These are phyloP conservation scores for Oplegnathus fasciatus DNA, from an alignment of 2,113 vertebrate species.

Conservation along the genomic window DNA sequence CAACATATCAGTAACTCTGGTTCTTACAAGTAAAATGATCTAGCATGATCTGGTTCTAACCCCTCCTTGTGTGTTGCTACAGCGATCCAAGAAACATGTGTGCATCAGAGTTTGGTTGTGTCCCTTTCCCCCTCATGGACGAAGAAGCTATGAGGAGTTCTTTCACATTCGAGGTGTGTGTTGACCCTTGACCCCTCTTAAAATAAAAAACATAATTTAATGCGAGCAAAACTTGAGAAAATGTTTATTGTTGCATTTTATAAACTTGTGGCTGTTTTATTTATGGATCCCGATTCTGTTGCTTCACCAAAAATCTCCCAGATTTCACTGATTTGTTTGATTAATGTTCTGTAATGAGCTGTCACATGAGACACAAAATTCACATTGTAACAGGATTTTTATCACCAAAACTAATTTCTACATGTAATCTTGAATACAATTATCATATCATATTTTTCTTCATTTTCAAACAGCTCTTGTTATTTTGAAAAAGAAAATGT, in stretches of 20 bases:
- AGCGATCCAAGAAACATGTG: not conserved
- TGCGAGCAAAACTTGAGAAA: not conserved
- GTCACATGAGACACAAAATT: not conserved
- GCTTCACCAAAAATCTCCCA: not conserved
- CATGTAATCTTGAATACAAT: no score
- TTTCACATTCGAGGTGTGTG: not conserved
- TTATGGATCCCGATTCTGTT: not conserved
- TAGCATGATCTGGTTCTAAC: not conserved
- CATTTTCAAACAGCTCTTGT: not conserved
- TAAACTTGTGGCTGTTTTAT: not conserved
- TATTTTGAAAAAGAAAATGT: not conserved
- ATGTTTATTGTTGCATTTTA: not conserved
- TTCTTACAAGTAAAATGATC: not conserved
- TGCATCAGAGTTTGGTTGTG: not conserved
- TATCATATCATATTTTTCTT: not conserved
- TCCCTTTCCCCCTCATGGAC: not conserved
- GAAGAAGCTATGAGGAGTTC: not conserved
- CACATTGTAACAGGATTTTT: not conserved
- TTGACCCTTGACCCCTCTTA: not conserved
- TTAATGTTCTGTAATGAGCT: not conserved
- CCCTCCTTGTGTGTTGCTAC: not conserved
- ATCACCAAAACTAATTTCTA: not conserved
- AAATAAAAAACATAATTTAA: not conserved
- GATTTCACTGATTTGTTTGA: not conserved
- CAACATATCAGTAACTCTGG: not conserved